Conservation (phyloP, 2,113 vertebrate species). For the Vicugna pacos region DNA sequence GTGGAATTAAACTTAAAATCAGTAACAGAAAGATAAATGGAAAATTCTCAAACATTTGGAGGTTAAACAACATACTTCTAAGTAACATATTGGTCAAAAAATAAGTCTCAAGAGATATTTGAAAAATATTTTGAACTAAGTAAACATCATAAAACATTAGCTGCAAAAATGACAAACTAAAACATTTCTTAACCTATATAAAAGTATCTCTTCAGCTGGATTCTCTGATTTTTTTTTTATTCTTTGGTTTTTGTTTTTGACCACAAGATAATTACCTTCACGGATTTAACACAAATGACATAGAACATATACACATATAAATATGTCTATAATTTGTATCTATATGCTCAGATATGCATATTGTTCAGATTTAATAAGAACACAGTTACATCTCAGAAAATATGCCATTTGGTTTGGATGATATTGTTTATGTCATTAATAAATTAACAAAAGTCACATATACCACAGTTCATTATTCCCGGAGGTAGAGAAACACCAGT, state of each 20-base stretch:
- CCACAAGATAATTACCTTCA: neutral
- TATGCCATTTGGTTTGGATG: neutral
- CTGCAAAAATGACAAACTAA: neutral
- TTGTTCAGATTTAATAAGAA: neutral
- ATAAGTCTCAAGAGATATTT: too few species aligned
- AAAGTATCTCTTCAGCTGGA: neutral
- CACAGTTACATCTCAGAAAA: neutral
- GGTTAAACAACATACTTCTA: too few species aligned
- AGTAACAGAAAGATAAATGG: too few species aligned
- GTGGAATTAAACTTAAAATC: too few species aligned
- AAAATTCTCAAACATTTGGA: too few species aligned
- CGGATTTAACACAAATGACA: neutral
- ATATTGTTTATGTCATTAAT: neutral
- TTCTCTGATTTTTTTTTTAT: constrained; percentile 19
- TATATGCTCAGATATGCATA: neutral
- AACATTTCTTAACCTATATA: neutral
- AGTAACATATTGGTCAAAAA: too few species aligned
- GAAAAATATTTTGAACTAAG: too few species aligned
- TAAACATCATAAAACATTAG: neutral
- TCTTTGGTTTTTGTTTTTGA: neutral
- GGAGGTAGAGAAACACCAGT: neutral
- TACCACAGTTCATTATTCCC: neutral
- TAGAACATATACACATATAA: neutral
- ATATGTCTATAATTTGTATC: neutral
- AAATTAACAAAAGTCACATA: neutral